Evolutionary conservation across 2,888 invertebrate genomes (phyloP).

Genomic region (Panzeria rudis): DNA sequence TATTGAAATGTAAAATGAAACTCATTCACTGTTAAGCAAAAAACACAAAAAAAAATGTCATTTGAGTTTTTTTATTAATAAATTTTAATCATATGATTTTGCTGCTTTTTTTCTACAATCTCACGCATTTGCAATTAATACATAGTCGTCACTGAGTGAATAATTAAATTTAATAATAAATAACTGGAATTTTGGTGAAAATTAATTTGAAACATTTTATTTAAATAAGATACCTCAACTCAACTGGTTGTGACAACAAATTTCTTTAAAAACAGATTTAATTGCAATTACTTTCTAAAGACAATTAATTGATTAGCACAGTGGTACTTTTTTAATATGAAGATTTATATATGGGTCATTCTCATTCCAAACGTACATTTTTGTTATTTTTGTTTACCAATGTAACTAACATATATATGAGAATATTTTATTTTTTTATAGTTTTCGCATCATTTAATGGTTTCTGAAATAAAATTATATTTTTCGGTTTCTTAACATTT

Average conservation of each 20-base stretch:
- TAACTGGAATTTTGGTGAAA: constrained; percentile 52
- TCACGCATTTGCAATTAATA: constrained; percentile 52
- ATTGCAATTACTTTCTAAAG: constrained; percentile 42
- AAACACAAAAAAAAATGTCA: constrained; percentile 49
- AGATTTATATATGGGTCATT: too few relatives aligned
- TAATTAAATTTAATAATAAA: constrained; percentile 49
- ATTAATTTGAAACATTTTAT: constrained; percentile 56
- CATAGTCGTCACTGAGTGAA: constrained; percentile 4
- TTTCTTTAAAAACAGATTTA: neutral
- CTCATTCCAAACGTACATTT: too few relatives aligned
- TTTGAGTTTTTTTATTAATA: constrained; percentile 27
- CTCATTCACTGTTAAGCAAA: constrained; percentile 14
- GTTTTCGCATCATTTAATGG: too few relatives aligned
- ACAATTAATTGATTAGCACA: constrained; percentile 25
- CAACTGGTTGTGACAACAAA: constrained; percentile 36
- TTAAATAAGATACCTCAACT: constrained; percentile 35
- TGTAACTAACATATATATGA: too few relatives aligned
- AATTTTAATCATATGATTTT: constrained; percentile 51
- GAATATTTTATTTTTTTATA: too few relatives aligned
- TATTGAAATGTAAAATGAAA: constrained; percentile 49
- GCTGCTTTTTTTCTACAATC: neutral
- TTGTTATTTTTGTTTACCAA: too few relatives aligned
- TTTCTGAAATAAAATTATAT: too few relatives aligned
- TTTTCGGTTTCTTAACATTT: too few relatives aligned
- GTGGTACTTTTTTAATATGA: neutral